phyloP scores from a whole-genome alignment of 2,113 vertebrate species.

The Gallinago media region DNA sequence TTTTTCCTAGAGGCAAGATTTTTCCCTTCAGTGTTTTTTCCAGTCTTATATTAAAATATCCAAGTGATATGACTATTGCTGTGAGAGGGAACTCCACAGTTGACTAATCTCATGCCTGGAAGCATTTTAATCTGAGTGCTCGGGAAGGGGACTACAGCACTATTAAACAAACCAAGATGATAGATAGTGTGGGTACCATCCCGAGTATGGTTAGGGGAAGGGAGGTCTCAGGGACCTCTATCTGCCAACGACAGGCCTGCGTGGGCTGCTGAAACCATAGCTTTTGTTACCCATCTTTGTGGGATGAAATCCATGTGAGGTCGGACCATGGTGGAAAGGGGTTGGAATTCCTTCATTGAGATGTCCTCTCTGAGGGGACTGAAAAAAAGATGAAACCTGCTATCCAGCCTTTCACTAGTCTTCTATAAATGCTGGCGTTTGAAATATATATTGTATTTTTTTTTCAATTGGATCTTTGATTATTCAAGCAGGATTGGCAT shows the following conservation, averaged over 20 bases:
- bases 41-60: neutral
- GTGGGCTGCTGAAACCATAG: neutral
- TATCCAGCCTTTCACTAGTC: neutral
- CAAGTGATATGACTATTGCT: neutral
- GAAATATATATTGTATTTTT: neutral
- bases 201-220: neutral
- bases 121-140: neutral
- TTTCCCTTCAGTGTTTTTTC: neutral
- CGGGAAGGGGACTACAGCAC: neutral
- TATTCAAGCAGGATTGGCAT: neutral
- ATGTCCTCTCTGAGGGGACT: neutral
- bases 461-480: neutral
- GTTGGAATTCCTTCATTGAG: neutral
- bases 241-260: neutral
- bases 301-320: neutral
- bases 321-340: neutral
- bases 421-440: neutral
- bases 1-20: neutral
- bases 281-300: neutral
- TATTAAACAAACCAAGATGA: neutral
- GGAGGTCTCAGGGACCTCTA: fast-evolving
- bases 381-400: neutral
- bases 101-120: neutral
- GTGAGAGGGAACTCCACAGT: neutral
- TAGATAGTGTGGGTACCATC: neutral